A percentile compares a stretch with the other conserved stretches of the same genome.
Conservation (phyloP, 2,113 vertebrate species). For the Typhlomys cinereus region DNA sequence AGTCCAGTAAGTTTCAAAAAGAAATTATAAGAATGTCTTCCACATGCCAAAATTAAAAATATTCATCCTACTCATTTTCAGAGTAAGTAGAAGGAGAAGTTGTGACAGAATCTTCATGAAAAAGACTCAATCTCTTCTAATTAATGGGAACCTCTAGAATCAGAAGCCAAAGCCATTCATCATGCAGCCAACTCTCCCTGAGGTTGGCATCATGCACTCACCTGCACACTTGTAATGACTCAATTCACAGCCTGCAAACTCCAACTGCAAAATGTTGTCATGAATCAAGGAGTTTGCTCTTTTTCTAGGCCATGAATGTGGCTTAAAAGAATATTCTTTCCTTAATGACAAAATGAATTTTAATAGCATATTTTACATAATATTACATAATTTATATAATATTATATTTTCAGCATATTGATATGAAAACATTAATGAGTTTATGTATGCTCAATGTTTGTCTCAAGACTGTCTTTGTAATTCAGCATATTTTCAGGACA, state of each 20-base stretch:
- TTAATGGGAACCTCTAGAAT: slow-evolving; percentile 80
- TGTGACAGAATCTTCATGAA: slow-evolving; percentile 11
- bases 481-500: too few relatives aligned
- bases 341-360: too few relatives aligned
- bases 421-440: too few relatives aligned
- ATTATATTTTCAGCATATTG: too few relatives aligned
- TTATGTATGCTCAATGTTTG: too few relatives aligned
- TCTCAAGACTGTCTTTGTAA: too few relatives aligned
- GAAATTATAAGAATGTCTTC: slow-evolving; percentile 54
- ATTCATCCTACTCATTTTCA: slow-evolving; percentile 46
- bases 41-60: slow-evolving; percentile 55
- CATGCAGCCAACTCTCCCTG: slow-evolving; percentile 62
- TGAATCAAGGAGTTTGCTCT: slow-evolving; percentile 65
- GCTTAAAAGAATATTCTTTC: background rate
- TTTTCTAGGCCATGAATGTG: slow-evolving; percentile 41
- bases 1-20: slow-evolving; percentile 1
- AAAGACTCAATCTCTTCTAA: slow-evolving; percentile 69
- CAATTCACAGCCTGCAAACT: slow-evolving; percentile 63
- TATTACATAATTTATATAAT: too few relatives aligned
- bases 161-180: slow-evolving; percentile 72
- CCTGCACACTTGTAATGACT: slow-evolving; percentile 62
- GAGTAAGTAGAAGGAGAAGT: slow-evolving; percentile 50
- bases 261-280: slow-evolving; percentile 38
- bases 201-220: slow-evolving; percentile 66
- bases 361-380: too few relatives aligned